Percentiles rank a stretch among this genome's conserved stretches.
These are phyloP conservation scores for Heterotilapia buettikoferi DNA, from an alignment of 2,113 vertebrate genomes.

Conservation along the genomic window DNA sequence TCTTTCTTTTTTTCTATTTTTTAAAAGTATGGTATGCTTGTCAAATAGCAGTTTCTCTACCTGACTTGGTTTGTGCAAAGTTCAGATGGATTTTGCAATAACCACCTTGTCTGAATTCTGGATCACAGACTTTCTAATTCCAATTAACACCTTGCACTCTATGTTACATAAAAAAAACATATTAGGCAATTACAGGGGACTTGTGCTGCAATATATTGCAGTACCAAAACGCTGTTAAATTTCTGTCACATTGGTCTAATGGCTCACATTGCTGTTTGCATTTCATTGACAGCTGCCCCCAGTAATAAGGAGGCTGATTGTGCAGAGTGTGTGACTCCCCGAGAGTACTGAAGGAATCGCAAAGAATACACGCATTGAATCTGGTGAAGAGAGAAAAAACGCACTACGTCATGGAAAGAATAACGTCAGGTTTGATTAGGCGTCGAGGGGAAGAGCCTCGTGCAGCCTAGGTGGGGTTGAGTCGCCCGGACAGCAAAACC, in stretches of 20 bases:
- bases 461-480: slow-evolving; percentile 54
- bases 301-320: background rate
- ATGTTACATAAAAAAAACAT: background rate
- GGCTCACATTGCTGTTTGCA: background rate
- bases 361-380: slow-evolving; percentile 57
- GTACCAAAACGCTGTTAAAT: background rate
- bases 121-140: background rate
- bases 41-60: background rate
- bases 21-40: background rate
- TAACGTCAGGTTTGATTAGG: slow-evolving; percentile 79
- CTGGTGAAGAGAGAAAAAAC: background rate
- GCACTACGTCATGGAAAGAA: slow-evolving; percentile 79
- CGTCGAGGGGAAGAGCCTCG: slow-evolving; percentile 64
- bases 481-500: background rate
- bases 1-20: background rate
- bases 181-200: background rate
- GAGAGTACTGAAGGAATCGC: background rate
- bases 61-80: background rate
- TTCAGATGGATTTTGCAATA: background rate
- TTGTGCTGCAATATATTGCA: background rate
- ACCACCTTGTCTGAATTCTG: background rate
- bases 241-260: background rate
- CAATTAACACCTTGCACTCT: background rate
- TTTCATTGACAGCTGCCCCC: background rate
- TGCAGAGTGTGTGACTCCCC: background rate